phyloP scores from a whole-genome alignment of 2,113 vertebrate species.

The Labeo catla region DNA sequence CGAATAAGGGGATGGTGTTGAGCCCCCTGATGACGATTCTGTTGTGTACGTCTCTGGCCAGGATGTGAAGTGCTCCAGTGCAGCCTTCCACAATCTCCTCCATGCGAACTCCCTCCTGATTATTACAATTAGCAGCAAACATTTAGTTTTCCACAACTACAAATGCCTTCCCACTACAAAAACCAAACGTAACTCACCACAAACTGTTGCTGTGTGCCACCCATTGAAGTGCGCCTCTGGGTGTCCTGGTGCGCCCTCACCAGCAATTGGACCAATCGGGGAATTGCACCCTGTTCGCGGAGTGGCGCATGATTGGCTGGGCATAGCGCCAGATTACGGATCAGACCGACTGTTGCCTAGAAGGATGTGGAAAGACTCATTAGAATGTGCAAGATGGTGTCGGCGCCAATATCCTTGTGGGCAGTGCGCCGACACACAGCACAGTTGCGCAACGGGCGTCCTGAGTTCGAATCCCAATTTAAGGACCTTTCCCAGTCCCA shows the following conservation, averaged over 20 bases:
- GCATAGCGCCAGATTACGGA: slow-evolving; percentile 95
- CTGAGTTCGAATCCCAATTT: no score
- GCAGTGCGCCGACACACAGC: no score
- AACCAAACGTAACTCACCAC: slow-evolving; percentile 79
- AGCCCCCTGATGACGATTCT: slow-evolving; percentile 96
- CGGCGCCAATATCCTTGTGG: no score
- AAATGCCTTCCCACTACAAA: background rate
- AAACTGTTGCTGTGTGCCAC: slow-evolving; percentile 96
- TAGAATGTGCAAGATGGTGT: background rate
- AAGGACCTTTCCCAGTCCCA: no score
- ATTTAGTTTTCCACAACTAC: background rate
- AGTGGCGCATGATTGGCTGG: slow-evolving; percentile 96
- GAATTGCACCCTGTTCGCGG: slow-evolving; percentile 96
- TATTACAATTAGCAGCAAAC: background rate
- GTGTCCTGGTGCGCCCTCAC: slow-evolving; percentile 97
- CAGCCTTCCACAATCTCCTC: slow-evolving; percentile 99
- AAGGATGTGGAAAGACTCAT: background rate
- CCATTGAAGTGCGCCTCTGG: slow-evolving; percentile 97
- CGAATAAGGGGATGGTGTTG: slow-evolving; percentile 98
- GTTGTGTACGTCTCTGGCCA: slow-evolving; percentile 96
- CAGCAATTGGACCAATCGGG: slow-evolving; percentile 92
- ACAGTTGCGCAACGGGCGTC: no score
- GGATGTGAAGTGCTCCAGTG: slow-evolving; percentile 96
- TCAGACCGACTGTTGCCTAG: slow-evolving; percentile 95
- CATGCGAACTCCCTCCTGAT: slow-evolving; percentile 96